Evolutionary conservation across 2,113 vertebrate species (phyloP), one percentile per base, ranked within the genome.

Genomic region (Rhynchomys soricoides): DNA sequence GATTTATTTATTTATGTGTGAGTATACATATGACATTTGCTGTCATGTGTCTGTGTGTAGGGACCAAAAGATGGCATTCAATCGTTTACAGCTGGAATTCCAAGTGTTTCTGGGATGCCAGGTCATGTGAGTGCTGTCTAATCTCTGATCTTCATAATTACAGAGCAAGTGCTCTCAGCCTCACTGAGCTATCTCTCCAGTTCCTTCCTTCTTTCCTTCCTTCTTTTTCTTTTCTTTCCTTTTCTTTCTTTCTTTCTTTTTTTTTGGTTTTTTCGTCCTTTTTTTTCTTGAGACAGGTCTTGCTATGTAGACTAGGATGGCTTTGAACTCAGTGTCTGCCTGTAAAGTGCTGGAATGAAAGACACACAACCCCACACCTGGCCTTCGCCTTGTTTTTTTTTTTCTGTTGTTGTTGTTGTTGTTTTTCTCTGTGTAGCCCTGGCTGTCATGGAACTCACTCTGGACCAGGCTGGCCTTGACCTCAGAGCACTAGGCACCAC

Each of bases 141-240:
- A 40, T 21, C n/a, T 10, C 70, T 73, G 17, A 21, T 16, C 37
- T 71, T 71, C 37, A 71, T 21, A 9, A 71, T 40, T 71, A 37
- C 70, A 71, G 16, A n/a, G 68, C 37, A 40, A 71, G 17, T n/a
- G 17, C 4, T 64, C 68, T n/a, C 22, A 73, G 40, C 8, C n/a
- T 22, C n/a, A 43, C n/a, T 3, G 3, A 40, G 4, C 34, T 19
- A 43, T 43, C 71, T 43, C 40, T 43, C 40, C 71, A 43, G 21
- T 12, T 17, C 17, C 71, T 73, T 21, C 37, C 40, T 19, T 22
- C 17, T 71, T 15, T 17, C 34, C 40, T 17, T 40, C 34, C 11
- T 10, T 29, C 26, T 26, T 9, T 31, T 12, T 31, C 29, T 13
- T 1, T 1, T 24, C 11, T 31, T 7, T 31, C 3, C 31, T 4